Evolutionary conservation across 2,113 vertebrate genomes (phyloP), one percentile per base, ranked within the genome.

Genomic region (Periophthalmus modestus): DNA sequence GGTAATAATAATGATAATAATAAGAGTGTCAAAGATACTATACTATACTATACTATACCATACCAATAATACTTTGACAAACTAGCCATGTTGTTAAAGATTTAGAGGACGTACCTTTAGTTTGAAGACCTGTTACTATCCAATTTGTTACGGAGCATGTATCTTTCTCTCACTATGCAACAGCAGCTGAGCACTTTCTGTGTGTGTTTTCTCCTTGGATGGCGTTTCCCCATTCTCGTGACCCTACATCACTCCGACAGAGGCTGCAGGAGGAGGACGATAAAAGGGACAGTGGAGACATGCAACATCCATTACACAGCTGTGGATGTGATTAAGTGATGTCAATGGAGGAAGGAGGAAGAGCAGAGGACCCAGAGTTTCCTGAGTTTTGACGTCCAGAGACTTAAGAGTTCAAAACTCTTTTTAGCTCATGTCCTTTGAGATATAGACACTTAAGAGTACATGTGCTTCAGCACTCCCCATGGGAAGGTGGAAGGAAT

Each of bases 151-250:
- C 58, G 82, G 69, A 81, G 72, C 70, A 59, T 74, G 67, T 72
- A 61, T n/a, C 1, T 65, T 54, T 75, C 72, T 76, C 74, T 81
- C 72, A 83, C 73, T 36, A 72, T 70, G 7, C 14, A 28, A 21
- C 77, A 80, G 69, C 15, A n/a, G 4, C 79, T 19, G 65, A 68
- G 68, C 57, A 71, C 21, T 71, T 67, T 63, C 34, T 61, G 74
- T 59, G n/a, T 46, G 87, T 87, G 88, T 84, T 86, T 89, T 91
- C 75, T 85, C 85, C 87, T 88, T 88, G 85, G 84, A 88, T 89
- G 92, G 92, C 92, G 90, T 93, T 91, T 89, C 91, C 92, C 90
- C 87, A 83, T 90, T 88, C 89, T 70, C 81, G 82, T 83, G 87
- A 84, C 77, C 81, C 88, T 89, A 85, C 89, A 91, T 92, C 91